phyloP scores from a whole-genome alignment of 2,113 vertebrate genomes.

The Trichechus manatus region DNA sequence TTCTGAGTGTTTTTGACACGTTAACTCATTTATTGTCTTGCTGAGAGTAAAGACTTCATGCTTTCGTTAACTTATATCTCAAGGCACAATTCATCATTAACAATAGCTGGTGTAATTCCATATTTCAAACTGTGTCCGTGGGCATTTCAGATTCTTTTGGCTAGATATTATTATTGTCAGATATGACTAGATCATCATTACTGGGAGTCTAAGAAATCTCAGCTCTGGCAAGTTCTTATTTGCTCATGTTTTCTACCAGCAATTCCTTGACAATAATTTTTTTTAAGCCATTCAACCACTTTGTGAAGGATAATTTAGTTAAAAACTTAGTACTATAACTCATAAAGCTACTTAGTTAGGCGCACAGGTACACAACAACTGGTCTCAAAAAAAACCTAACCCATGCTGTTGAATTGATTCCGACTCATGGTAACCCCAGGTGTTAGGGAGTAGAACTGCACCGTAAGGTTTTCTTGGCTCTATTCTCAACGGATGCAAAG shows the following conservation, averaged over 20 bases:
- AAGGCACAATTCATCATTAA: neutral
- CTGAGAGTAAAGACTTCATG: neutral
- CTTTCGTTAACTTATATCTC: neutral
- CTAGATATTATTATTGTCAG: neutral
- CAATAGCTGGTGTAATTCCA: neutral
- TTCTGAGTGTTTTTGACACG: neutral
- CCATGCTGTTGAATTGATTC: neutral
- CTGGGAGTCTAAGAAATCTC: neutral
- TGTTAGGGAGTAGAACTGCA: neutral
- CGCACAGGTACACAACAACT: rapidly evolving
- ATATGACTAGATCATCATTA: neutral
- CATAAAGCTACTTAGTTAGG: neutral
- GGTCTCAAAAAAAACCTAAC: neutral
- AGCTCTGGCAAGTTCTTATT: neutral
- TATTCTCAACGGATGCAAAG: neutral
- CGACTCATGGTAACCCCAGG: neutral
- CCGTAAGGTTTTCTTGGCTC: neutral
- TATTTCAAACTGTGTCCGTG: neutral
- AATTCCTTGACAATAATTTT: neutral
- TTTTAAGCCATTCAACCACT: neutral
- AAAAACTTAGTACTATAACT: neutral
- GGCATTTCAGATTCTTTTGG: neutral
- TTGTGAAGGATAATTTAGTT: neutral
- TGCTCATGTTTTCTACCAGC: neutral
- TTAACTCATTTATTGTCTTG: neutral